These are phyloP conservation scores for Dromiciops gliroides DNA, from an alignment of 2,113 vertebrate species.

Conservation along the genomic window DNA sequence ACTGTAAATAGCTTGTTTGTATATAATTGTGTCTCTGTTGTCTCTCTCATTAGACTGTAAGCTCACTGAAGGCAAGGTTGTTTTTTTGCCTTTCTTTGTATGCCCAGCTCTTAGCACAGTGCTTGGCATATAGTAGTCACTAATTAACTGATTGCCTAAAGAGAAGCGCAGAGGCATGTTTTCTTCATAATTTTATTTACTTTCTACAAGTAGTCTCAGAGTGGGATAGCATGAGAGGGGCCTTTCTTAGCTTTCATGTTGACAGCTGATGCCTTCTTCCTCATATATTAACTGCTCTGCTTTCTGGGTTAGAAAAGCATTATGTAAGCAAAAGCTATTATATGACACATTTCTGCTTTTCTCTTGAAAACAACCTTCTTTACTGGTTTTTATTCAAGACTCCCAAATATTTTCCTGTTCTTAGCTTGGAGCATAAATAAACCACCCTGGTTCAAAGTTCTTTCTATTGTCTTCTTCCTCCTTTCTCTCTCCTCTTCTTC, in stretches of 20 bases:
- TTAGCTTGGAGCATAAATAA: constrained; percentile 2
- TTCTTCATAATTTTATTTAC: neutral
- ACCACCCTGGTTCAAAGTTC: neutral
- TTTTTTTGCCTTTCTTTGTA: neutral
- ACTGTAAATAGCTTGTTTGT: neutral
- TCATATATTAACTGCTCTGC: neutral
- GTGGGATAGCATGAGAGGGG: neutral
- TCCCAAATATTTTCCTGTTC: neutral
- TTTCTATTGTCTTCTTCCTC: neutral
- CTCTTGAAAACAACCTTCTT: neutral
- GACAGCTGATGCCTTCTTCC: neutral
- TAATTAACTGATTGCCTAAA: neutral
- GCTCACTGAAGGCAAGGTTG: neutral
- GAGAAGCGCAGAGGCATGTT: neutral
- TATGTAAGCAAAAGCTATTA: neutral
- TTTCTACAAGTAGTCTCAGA: neutral
- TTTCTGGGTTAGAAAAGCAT: neutral
- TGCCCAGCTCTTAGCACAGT: neutral
- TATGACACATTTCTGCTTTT: neutral
- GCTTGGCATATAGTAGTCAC: neutral
- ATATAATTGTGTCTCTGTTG: neutral
- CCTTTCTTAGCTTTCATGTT: neutral
- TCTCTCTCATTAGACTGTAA: neutral
- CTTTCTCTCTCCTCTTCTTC: no score
- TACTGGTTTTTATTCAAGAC: neutral